phyloP scores from a whole-genome alignment of 1,140 invertebrate genomes.

The Prorops nasuta region DNA sequence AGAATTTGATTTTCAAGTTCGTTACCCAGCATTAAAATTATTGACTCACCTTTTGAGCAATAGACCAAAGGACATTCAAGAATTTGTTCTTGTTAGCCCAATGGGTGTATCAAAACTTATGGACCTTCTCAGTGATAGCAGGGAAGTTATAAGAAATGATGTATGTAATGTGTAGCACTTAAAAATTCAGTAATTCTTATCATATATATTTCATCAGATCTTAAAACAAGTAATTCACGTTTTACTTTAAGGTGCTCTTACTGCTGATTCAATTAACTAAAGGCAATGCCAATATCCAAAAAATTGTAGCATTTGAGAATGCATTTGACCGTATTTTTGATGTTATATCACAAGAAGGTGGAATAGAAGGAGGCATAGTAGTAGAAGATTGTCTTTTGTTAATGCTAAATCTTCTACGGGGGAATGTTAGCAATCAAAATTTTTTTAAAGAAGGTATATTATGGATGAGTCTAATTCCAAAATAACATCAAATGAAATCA shows the following conservation, averaged over 20 bases:
- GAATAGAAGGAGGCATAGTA: slow-evolving; percentile 93
- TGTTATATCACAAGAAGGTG: slow-evolving; percentile 90
- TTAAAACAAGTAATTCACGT: background rate
- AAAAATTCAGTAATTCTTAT: background rate
- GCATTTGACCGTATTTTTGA: slow-evolving; percentile 95
- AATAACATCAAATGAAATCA: too few relatives aligned
- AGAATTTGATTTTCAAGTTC: slow-evolving; percentile 91
- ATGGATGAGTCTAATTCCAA: too few relatives aligned
- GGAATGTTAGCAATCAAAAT: slow-evolving; percentile 97
- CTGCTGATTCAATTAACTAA: slow-evolving; percentile 93
- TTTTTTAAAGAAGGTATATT: slow-evolving; percentile 92
- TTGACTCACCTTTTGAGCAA: slow-evolving; percentile 79
- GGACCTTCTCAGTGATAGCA: slow-evolving; percentile 89
- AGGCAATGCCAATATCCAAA: slow-evolving; percentile 97
- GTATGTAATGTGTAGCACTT: slow-evolving; percentile 57
- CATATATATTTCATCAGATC: background rate
- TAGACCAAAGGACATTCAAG: slow-evolving; percentile 89
- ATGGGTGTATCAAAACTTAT: slow-evolving; percentile 98
- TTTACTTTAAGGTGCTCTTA: slow-evolving; percentile 68
- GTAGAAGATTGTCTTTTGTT: slow-evolving; percentile 97
- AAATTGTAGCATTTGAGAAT: slow-evolving; percentile 99
- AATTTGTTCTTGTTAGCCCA: slow-evolving; percentile 89
- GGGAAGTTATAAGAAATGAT: slow-evolving; percentile 97
- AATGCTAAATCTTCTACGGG: slow-evolving; percentile 90
- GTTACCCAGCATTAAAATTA: slow-evolving; percentile 84